Conservation (phyloP, 1,140 invertebrate species). For the Chrysopa pallens region DNA sequence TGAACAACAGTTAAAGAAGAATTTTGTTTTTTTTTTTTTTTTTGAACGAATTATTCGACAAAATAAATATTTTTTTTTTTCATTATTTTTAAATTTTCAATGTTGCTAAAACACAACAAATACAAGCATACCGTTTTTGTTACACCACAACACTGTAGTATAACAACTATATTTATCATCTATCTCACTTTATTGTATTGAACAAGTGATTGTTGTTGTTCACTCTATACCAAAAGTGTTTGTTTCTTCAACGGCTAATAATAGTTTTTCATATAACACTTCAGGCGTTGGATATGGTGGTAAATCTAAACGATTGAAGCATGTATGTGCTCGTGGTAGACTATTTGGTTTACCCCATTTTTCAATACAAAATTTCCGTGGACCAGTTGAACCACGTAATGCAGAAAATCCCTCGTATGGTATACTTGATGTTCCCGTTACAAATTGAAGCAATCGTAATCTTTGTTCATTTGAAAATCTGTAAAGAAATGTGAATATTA, state of each 20-base stretch:
- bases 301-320: slow-evolving; percentile 92
- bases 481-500: slow-evolving; percentile 10
- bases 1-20: too few species aligned
- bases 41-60: too few species aligned
- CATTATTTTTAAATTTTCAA: too few species aligned
- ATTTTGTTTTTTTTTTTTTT: too few species aligned
- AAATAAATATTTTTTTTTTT: too few species aligned
- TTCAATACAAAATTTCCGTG: slow-evolving; percentile 93
- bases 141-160: too few species aligned
- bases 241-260: slow-evolving; percentile 91
- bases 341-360: slow-evolving; percentile 93
- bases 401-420: slow-evolving; percentile 95
- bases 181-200: not conserved
- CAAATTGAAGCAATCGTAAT: slow-evolving; percentile 82
- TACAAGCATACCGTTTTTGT: too few species aligned
- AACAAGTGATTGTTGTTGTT: slow-evolving; percentile 6
- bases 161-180: too few species aligned
- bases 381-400: slow-evolving; percentile 84
- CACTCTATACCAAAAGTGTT: slow-evolving; percentile 96
- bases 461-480: slow-evolving; percentile 89
- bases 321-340: slow-evolving; percentile 89
- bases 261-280: slow-evolving; percentile 82
- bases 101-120: too few species aligned
- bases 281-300: slow-evolving; percentile 89
- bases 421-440: slow-evolving; percentile 92